Base-by-base conservation (phyloP, 2,888 invertebrate genomes). In the Troides oblongomaculatus region DNA sequence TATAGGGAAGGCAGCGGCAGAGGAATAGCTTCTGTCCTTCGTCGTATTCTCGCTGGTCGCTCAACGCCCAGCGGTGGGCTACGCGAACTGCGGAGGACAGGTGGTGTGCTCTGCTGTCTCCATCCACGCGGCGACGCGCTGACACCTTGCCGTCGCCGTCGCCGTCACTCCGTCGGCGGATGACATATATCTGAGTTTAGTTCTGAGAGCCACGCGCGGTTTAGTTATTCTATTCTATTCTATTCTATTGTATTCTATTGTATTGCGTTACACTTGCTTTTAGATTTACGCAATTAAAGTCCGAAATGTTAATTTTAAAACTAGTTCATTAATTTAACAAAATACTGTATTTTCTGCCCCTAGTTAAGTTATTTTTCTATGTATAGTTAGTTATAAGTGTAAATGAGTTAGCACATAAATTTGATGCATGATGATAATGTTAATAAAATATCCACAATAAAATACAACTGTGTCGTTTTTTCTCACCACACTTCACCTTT, bases 381-480 rank as follows among this genome's bases (percentile, higher is more conserved):
- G 92, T 92, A 92, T 92, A 92, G 92, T 84, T 92, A 92, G 92
- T 91, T 88, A 84, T 92, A 92, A 90, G 91, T 92, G 91, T 92
- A 92, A 89, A 92, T 92, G 90, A 90, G 83, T 88, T 90, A 92
- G 91, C 88, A 91, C 91, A 86, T 92, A 92, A 87, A 90, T 89
- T 91, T 88, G 91, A 92, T 92, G 92, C 92, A 92, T 92, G 92
- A 92, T 92, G 89, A 90, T 92, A 91, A 92, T 90, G 91, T 92
- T 92, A 92, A 91, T 92, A 91, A 92, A 92, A 92, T 91, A 90
- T 90, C 89, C 88, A 90, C 90, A 88, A 90, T 89, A 91, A 92
- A 92, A 91, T 86, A 86, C 85, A 89, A 81, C 73, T 72, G 78
- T 78, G 78, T 87, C 82, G 79, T 84, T 87, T 84, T 76, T 77